These are phyloP conservation scores for Buceros bicornis DNA, from an alignment of 2,797 vertebrate genomes.

Conservation along the genomic window DNA sequence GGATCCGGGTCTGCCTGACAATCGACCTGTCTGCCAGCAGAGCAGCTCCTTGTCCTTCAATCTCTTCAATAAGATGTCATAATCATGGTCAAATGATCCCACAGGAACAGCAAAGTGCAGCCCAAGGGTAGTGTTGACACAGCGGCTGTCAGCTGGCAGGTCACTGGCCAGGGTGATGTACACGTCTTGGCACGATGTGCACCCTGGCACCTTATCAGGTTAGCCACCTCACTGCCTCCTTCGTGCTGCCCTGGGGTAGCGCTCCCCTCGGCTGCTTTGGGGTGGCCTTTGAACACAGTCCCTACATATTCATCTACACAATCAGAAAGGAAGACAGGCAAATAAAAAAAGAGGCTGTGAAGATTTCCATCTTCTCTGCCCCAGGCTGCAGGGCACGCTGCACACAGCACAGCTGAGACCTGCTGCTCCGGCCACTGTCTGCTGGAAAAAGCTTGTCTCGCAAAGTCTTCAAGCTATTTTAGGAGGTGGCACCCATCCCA, in stretches of 20 bases:
- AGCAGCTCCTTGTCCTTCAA: not conserved
- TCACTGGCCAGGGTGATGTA: accelerated
- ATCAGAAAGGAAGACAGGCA: not conserved
- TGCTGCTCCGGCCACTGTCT: not conserved
- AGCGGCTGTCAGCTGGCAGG: not conserved
- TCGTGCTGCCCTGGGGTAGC: not conserved
- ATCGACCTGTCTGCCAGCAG: not conserved
- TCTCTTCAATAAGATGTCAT: not conserved
- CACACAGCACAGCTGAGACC: not conserved
- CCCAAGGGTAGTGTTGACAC: accelerated
- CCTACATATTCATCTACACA: not conserved
- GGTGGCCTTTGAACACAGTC: not conserved
- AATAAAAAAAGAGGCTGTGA: not conserved
- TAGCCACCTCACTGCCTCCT: not conserved
- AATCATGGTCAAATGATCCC: not conserved
- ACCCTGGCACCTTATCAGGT: not conserved
- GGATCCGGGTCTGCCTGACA: not conserved
- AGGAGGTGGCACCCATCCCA: not conserved
- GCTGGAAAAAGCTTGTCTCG: not conserved
- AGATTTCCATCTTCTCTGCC: not conserved
- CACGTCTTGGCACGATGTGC: accelerated
- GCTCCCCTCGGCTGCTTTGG: not conserved
- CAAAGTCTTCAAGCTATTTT: not conserved
- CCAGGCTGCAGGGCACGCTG: not conserved
- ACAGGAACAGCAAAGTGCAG: not conserved